These are phyloP conservation scores for Calvadosia cruxmelitensis DNA, from an alignment of 30 jellyfish, hydroid and myxozoan genomes.

Conservation along the genomic window DNA sequence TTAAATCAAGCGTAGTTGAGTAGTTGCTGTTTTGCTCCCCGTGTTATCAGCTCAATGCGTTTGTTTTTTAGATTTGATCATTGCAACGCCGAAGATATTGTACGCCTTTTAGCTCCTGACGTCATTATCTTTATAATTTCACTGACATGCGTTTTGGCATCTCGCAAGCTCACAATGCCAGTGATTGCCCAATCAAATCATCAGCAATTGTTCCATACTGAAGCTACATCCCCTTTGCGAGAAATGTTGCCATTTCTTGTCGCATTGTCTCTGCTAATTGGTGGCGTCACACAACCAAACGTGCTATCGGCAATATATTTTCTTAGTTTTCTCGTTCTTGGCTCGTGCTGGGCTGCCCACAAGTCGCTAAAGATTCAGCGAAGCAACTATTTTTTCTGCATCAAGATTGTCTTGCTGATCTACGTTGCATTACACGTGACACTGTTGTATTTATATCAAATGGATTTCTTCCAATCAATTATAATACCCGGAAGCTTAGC, in stretches of 20 bases:
- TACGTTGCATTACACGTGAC: slow-evolving; percentile 60
- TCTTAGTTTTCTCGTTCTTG: slow-evolving; percentile 56
- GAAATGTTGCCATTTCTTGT: slow-evolving; percentile 58
- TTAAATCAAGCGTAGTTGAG: background rate
- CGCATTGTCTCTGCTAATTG: slow-evolving; percentile 66
- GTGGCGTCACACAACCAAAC: slow-evolving; percentile 86
- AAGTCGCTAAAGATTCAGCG: slow-evolving; percentile 34
- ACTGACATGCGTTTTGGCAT: slow-evolving; percentile 56
- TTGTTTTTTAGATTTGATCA: slow-evolving; percentile 25
- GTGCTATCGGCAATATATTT: slow-evolving; percentile 67
- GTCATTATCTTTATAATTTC: slow-evolving; percentile 58
- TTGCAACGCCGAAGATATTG: slow-evolving; percentile 42
- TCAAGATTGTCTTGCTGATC: slow-evolving; percentile 40
- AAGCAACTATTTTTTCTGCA: slow-evolving; percentile 30
- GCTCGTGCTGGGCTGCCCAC: slow-evolving; percentile 92
- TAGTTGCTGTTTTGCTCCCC: background rate
- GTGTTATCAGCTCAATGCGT: background rate
- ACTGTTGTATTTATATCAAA: slow-evolving; percentile 59
- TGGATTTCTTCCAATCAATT: slow-evolving; percentile 53
- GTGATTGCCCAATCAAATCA: slow-evolving; percentile 24
- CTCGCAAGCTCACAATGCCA: slow-evolving; percentile 29
- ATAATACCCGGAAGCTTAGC: slow-evolving; percentile 32
- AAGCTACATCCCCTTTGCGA: slow-evolving; percentile 34
- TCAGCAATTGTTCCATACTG: slow-evolving; percentile 4
- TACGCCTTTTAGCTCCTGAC: slow-evolving; percentile 90